A percentile compares a stretch with the other conserved stretches of the same genome.
Conservation (phyloP, 2,888 invertebrate genomes). For the Actias luna region DNA sequence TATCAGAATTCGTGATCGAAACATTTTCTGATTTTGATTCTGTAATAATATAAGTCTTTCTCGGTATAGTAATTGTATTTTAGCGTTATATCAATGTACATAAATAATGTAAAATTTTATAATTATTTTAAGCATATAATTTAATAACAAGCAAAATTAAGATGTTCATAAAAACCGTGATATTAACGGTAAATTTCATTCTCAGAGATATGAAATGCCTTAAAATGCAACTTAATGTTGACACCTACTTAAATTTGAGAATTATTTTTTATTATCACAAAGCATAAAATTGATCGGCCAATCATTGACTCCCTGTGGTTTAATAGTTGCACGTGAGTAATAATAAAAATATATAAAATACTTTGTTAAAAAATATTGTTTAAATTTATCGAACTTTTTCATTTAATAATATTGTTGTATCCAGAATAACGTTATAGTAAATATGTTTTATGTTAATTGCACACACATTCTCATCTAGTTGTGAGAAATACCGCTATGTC, state of each 20-base stretch:
- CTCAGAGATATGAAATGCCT: background rate
- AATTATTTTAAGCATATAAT: background rate
- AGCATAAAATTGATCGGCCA: slow-evolving; percentile 6
- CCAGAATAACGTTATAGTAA: background rate
- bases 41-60: background rate
- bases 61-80: background rate
- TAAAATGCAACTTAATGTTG: slow-evolving; percentile 9
- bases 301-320: slow-evolving; percentile 8
- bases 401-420: background rate
- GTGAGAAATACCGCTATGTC: background rate
- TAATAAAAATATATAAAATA: background rate
- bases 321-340: slow-evolving; percentile 2
- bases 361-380: background rate
- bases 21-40: background rate
- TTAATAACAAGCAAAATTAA: background rate
- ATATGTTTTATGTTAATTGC: background rate
- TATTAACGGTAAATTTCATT: background rate
- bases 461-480: background rate
- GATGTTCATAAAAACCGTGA: background rate
- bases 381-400: background rate
- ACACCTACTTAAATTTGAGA: slow-evolving; percentile 7
- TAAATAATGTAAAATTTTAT: background rate
- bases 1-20: background rate
- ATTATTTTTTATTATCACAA: slow-evolving; percentile 7
- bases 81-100: background rate